phyloP scores from a whole-genome alignment of 2,797 vertebrate species.

The Enteromius thamalakanensis region DNA sequence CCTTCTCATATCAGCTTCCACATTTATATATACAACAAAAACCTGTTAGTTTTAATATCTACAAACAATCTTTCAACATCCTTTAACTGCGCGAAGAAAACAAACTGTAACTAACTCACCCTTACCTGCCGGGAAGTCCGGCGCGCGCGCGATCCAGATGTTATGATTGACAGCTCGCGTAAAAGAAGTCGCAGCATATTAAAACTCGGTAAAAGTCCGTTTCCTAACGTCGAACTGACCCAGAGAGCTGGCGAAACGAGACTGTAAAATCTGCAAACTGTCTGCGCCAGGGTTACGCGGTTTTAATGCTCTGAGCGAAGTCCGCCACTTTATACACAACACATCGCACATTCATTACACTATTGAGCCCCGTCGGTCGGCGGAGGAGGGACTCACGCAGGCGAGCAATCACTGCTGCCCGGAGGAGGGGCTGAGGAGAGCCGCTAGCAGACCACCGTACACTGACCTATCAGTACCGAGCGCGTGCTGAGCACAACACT shows the following conservation, averaged over 20 bases:
- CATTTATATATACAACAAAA: neutral
- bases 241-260: neutral
- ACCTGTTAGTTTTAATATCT: neutral
- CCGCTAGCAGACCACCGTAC: slow-evolving; percentile 74
- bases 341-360: slow-evolving; percentile 27
- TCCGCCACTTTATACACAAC: slow-evolving; percentile 39
- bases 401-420: slow-evolving; percentile 60
- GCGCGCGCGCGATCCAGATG: slow-evolving; percentile 24
- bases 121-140: slow-evolving; percentile 44
- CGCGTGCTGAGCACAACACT: slow-evolving; percentile 60
- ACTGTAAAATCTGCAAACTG: neutral
- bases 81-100: neutral
- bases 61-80: neutral
- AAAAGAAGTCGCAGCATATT: slow-evolving; percentile 25
- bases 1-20: neutral
- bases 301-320: neutral
- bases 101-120: neutral
- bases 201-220: neutral
- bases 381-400: slow-evolving; percentile 3
- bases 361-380: slow-evolving; percentile 1
- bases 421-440: slow-evolving; percentile 67
- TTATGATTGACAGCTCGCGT: slow-evolving; percentile 10
- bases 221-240: neutral
- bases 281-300: neutral
- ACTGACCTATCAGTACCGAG: slow-evolving; percentile 73